A percentile compares a stretch with the other conserved stretches of the same genome.
phyloP scores from a whole-genome alignment of 2,113 vertebrate species.

The Danio rerio region DNA sequence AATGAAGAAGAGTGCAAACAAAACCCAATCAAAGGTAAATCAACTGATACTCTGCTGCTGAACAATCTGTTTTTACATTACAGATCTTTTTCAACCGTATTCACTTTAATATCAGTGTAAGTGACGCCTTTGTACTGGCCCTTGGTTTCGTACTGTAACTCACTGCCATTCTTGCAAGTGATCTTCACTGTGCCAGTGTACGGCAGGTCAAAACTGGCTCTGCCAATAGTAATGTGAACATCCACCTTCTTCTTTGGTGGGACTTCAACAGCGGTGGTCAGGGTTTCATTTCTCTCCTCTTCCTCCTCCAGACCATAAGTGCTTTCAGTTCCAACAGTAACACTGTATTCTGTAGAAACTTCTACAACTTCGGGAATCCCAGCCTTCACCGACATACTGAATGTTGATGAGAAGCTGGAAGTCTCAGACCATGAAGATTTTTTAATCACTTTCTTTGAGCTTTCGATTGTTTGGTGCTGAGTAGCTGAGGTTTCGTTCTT shows the following conservation, averaged over 20 bases:
- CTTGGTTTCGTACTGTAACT: slow-evolving; percentile 21
- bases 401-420: background rate
- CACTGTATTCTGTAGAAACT: background rate
- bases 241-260: slow-evolving; percentile 35
- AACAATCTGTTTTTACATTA: background rate
- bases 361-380: slow-evolving; percentile 36
- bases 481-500: background rate
- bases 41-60: background rate
- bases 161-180: slow-evolving; percentile 41
- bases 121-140: slow-evolving; percentile 48
- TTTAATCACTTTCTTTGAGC: slow-evolving; percentile 40
- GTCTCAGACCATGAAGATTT: slow-evolving; percentile 50
- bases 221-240: slow-evolving; percentile 47
- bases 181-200: slow-evolving; percentile 53
- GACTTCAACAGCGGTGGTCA: slow-evolving; percentile 19
- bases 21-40: background rate
- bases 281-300: slow-evolving; percentile 24
- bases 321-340: background rate
- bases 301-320: background rate
- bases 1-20: background rate
- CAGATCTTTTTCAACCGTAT: slow-evolving; percentile 6
- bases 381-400: slow-evolving; percentile 40
- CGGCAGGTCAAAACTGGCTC: slow-evolving; percentile 49
- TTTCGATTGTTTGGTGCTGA: slow-evolving; percentile 34
- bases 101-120: slow-evolving; percentile 5